A percentile compares a stretch with the other conserved stretches of the same genome.
phyloP scores from a whole-genome alignment of 2,888 invertebrate species.

The Trichopoda pennipes region DNA sequence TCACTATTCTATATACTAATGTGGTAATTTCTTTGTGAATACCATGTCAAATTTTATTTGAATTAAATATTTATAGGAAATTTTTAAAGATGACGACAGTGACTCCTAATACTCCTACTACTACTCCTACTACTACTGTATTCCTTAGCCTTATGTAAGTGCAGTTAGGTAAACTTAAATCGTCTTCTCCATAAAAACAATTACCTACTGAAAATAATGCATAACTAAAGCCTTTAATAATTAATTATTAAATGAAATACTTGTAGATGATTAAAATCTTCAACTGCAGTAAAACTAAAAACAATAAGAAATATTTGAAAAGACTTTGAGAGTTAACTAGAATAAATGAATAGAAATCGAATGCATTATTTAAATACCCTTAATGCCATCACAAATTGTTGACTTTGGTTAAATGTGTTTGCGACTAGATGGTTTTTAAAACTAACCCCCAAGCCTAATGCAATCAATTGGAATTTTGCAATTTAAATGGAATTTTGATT shows the following conservation, averaged over 20 bases:
- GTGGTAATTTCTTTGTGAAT: not conserved
- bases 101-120: no score
- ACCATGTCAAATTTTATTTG: conserved; percentile 23
- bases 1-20: not conserved
- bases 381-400: conserved; percentile 25
- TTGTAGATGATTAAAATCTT: conserved; percentile 35
- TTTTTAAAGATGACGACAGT: not conserved
- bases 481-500: conserved; percentile 24
- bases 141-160: not conserved
- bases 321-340: not conserved
- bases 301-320: not conserved
- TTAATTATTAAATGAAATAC: conserved; percentile 51
- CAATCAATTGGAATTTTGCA: no score
- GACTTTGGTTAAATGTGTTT: conserved; percentile 6
- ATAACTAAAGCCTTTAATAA: conserved; percentile 45
- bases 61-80: conserved; percentile 10
- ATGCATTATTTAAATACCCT: conserved; percentile 22
- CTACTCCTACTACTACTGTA: not conserved
- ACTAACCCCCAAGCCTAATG: conserved; percentile 32
- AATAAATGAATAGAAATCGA: not conserved
- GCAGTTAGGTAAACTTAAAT: not conserved
- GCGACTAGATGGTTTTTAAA: not conserved
- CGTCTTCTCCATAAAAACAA: not conserved
- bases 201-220: not conserved
- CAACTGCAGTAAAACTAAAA: conserved; percentile 21